These are phyloP conservation scores for Volucella zonaria DNA, from an alignment of 2,888 invertebrate species.

Conservation along the genomic window DNA sequence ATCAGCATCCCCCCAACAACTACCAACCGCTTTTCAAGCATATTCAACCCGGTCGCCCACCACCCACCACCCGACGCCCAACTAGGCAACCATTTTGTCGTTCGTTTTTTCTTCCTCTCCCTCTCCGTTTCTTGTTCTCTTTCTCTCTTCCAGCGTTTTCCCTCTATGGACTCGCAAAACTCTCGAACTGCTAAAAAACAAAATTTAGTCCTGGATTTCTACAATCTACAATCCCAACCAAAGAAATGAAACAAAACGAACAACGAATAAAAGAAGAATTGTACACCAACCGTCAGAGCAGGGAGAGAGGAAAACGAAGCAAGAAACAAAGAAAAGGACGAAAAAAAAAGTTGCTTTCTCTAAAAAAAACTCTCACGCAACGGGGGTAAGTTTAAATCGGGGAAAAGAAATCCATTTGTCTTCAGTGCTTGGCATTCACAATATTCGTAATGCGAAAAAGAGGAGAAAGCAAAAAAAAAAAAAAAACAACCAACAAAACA, in stretches of 20 bases:
- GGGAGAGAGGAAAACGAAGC: too few relatives aligned
- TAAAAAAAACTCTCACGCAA: neutral
- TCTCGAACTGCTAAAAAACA: slow-evolving; percentile 19
- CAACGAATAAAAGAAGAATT: neutral
- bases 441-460: too few relatives aligned
- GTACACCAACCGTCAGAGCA: too few relatives aligned
- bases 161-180: slow-evolving; percentile 1
- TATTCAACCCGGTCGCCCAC: neutral
- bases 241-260: slow-evolving; percentile 14
- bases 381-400: neutral
- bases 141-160: neutral
- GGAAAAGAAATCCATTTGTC: neutral
- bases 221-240: too few relatives aligned
- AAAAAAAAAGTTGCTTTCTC: too few relatives aligned
- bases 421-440: too few relatives aligned
- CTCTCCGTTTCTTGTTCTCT: neutral
- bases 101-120: neutral
- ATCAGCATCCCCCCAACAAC: neutral
- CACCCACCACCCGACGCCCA: slow-evolving; percentile 3
- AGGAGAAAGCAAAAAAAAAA: too few relatives aligned
- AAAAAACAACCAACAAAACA: too few relatives aligned
- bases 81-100: slow-evolving; percentile 35
- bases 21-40: neutral
- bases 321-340: too few relatives aligned
- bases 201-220: slow-evolving; percentile 34